These are phyloP conservation scores for Tachycineta bicolor DNA, from an alignment of 2,113 vertebrate species.

Conservation along the genomic window DNA sequence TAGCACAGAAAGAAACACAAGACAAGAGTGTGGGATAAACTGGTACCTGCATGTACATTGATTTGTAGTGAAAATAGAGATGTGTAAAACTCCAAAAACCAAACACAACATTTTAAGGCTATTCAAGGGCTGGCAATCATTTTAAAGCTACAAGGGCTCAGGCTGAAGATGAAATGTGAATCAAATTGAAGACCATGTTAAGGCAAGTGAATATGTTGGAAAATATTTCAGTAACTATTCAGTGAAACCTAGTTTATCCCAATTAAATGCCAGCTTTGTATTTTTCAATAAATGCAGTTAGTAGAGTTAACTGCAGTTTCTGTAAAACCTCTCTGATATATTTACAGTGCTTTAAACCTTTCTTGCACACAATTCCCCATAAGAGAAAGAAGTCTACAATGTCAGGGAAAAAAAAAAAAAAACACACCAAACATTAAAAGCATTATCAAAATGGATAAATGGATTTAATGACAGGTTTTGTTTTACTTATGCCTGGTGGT, in stretches of 20 bases:
- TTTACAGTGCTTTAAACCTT: not conserved
- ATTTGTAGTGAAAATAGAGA: not conserved
- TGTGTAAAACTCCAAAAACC: not conserved
- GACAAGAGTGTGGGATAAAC: not conserved
- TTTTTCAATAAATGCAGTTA: not conserved
- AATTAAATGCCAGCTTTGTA: not conserved
- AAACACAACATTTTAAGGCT: not conserved
- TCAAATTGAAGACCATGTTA: not conserved
- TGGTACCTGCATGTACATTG: not conserved
- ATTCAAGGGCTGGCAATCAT: not conserved
- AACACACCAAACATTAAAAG: not conserved
- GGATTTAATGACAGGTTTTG: constrained; percentile 27
- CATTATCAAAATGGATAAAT: not conserved
- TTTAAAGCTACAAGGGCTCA: not conserved
- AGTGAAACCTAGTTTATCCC: not conserved
- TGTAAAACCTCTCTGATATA: not conserved
- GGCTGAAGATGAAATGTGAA: not conserved
- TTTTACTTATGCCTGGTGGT: constrained; percentile 23
- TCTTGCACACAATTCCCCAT: not conserved
- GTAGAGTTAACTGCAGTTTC: not conserved
- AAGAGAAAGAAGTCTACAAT: not conserved
- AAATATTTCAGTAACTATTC: not conserved
- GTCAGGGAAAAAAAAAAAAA: fast-evolving
- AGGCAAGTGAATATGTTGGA: not conserved
- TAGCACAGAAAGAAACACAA: not conserved